Percentiles rank a stretch among this genome's conserved stretches.
phyloP scores from a whole-genome alignment of 2,797 vertebrate genomes.

The Kryptopterus vitreolus region DNA sequence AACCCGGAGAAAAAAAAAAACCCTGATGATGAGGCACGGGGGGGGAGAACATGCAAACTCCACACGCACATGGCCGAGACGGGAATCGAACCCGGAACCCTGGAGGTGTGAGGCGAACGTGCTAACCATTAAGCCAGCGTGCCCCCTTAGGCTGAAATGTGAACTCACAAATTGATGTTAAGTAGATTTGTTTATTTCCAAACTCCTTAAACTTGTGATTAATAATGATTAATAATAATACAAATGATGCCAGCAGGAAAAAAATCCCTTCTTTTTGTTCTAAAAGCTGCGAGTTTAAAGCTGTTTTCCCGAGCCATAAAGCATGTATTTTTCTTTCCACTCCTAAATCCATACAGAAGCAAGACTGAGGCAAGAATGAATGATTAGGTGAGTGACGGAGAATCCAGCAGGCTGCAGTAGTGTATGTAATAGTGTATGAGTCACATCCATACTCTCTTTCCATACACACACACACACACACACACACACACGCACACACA shows the following conservation, averaged over 20 bases:
- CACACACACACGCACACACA: neutral
- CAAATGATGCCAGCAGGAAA: neutral
- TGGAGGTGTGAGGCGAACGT: too few species aligned
- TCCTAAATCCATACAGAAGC: neutral
- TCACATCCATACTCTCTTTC: too few species aligned
- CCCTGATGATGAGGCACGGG: too few species aligned
- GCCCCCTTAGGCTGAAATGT: too few species aligned
- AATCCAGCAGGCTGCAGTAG: conserved; percentile 11
- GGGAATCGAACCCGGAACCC: too few species aligned
- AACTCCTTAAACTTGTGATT: neutral
- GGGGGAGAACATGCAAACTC: too few species aligned
- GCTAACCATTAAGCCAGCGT: too few species aligned
- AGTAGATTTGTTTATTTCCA: neutral
- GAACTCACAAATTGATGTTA: neutral
- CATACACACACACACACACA: conserved; percentile 1
- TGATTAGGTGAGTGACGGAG: neutral
- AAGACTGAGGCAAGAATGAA: neutral
- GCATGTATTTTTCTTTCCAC: neutral
- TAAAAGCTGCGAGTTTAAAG: neutral
- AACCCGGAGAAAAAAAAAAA: too few species aligned
- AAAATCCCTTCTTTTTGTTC: neutral
- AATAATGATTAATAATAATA: neutral
- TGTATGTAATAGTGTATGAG: neutral
- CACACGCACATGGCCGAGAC: too few species aligned
- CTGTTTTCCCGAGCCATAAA: neutral